Evolutionary conservation across 2,888 invertebrate species (phyloP).

Genomic region (Carcina quercana): DNA sequence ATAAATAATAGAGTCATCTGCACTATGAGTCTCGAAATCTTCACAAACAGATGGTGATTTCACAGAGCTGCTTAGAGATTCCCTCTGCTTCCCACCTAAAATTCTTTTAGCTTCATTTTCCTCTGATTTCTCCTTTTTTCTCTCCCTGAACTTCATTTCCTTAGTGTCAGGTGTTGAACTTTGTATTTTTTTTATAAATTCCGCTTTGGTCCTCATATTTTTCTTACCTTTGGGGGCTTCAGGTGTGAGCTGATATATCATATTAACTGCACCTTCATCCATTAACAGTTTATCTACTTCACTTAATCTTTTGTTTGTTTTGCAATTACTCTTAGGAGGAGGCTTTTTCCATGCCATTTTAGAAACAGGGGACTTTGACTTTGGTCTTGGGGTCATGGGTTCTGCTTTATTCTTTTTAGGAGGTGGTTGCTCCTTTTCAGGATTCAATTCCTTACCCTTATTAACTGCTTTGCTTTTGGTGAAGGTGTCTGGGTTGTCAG

Average conservation of each 20-base stretch:
- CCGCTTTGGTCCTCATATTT: slow-evolving; percentile 71
- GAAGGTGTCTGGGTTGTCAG: slow-evolving; percentile 74
- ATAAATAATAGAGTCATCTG: slow-evolving; percentile 87
- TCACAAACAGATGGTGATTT: slow-evolving; percentile 76
- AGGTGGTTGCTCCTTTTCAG: slow-evolving; percentile 34
- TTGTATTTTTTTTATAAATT: slow-evolving; percentile 77
- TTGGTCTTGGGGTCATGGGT: slow-evolving; percentile 27
- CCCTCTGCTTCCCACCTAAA: slow-evolving; percentile 45
- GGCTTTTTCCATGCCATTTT: slow-evolving; percentile 64
- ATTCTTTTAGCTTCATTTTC: slow-evolving; percentile 52
- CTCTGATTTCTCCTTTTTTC: slow-evolving; percentile 62
- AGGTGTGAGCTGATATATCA: slow-evolving; percentile 85
- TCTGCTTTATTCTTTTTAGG: slow-evolving; percentile 44
- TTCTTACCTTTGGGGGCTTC: slow-evolving; percentile 65
- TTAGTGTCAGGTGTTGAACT: slow-evolving; percentile 58
- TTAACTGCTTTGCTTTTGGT: slow-evolving; percentile 47
- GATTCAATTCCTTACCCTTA: slow-evolving; percentile 38
- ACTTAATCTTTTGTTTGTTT: slow-evolving; percentile 74
- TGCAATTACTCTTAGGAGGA: slow-evolving; percentile 45
- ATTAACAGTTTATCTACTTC: slow-evolving; percentile 86
- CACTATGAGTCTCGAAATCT: slow-evolving; percentile 76
- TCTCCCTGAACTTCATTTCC: slow-evolving; percentile 67
- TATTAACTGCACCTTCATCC: slow-evolving; percentile 91
- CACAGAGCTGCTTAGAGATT: slow-evolving; percentile 51
- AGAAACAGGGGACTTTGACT: slow-evolving; percentile 49